These are phyloP conservation scores for Anoplius nigerrimus DNA, from an alignment of 2,888 invertebrate species.

Conservation along the genomic window DNA sequence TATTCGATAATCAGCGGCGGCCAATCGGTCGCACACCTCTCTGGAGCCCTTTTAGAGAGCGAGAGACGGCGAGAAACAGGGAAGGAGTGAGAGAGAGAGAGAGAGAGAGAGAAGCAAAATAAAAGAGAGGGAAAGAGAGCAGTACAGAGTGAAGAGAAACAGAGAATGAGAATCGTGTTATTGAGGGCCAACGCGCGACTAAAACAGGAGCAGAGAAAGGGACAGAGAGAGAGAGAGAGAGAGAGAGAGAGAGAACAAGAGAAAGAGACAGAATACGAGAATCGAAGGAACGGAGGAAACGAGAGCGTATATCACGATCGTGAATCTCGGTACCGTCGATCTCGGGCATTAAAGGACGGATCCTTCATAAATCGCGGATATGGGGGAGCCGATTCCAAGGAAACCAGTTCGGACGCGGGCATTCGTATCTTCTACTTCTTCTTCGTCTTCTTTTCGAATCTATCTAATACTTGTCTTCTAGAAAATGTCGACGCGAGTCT, in stretches of 20 bases:
- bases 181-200: conserved; percentile 38
- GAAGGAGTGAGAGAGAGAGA: conserved; percentile 11
- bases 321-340: conserved; percentile 39
- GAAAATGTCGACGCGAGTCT: conserved; percentile 39
- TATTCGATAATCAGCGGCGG: not conserved
- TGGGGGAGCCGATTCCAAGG: conserved; percentile 40
- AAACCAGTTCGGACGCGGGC: conserved; percentile 45
- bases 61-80: conserved; percentile 9
- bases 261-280: conserved; percentile 19
- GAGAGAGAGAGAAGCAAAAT: conserved; percentile 4
- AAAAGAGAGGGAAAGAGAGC: conserved; percentile 8
- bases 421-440: conserved; percentile 48
- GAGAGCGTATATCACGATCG: conserved; percentile 33
- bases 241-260: conserved; percentile 25
- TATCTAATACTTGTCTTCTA: conserved; percentile 27
- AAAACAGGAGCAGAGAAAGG: no score
- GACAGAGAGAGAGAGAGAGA: conserved; percentile 35
- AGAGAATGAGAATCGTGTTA: conserved; percentile 25
- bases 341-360: conserved; percentile 52
- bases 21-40: not conserved
- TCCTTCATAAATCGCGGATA: conserved; percentile 32
- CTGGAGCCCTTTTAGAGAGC: conserved; percentile 7
- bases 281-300: conserved; percentile 21
- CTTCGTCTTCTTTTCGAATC: conserved; percentile 25
- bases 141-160: conserved; percentile 10